Percentiles rank a stretch among this genome's conserved stretches.
Evolutionary conservation across 2,113 vertebrate species (phyloP).

Genomic region (Pantherophis guttatus): DNA sequence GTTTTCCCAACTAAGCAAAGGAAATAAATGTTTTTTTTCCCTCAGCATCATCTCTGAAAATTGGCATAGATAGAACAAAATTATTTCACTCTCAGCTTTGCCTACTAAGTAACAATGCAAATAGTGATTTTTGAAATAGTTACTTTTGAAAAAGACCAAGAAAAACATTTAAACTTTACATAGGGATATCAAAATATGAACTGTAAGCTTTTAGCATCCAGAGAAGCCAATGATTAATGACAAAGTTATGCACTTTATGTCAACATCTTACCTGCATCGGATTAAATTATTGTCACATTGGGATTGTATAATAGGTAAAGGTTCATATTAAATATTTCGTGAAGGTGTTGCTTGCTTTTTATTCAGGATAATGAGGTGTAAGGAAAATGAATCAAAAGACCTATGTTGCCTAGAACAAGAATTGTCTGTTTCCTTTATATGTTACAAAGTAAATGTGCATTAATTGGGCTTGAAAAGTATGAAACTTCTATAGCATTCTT

Average conservation of each 20-base stretch:
- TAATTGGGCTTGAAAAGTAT: neutral
- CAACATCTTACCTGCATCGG: neutral
- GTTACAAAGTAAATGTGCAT: neutral
- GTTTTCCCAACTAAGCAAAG: neutral
- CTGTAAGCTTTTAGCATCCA: neutral
- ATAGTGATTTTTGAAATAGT: neutral
- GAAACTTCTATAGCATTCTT: neutral
- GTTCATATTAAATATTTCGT: neutral
- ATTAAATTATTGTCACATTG: neutral
- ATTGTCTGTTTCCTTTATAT: neutral
- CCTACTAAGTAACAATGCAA: neutral
- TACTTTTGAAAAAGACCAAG: neutral
- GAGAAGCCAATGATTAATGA: neutral
- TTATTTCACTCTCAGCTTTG: neutral
- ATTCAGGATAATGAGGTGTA: neutral
- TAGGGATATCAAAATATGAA: neutral
- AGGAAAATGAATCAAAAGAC: neutral
- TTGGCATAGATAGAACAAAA: neutral
- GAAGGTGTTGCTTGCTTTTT: neutral
- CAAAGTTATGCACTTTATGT: neutral
- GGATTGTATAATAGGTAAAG: neutral
- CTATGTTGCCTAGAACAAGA: neutral
- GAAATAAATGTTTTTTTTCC: neutral
- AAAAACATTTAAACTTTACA: neutral
- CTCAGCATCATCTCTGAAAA: neutral